Evolutionary conservation across 2,888 invertebrate species (phyloP), one percentile per base, ranked within the genome.

Genomic region (Apotomis betuletana): DNA sequence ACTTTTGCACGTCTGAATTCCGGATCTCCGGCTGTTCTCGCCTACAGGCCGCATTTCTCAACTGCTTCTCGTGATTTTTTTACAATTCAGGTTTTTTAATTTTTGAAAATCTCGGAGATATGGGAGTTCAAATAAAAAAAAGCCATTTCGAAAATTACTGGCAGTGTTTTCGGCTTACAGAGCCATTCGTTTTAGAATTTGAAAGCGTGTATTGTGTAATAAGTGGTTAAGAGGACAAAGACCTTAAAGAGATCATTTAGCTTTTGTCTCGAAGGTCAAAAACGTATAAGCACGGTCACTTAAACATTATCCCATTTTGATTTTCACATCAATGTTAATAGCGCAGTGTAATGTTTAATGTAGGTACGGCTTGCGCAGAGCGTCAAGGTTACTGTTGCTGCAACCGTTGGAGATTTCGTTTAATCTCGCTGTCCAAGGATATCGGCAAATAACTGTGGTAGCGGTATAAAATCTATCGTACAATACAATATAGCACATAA

Each of bases 401-500:
- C 77, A 83, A 78, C 69, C 70, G 72, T 71, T 75, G 77, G 78
- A 81, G 83, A 83, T 82, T 86, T 82, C 81, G 78, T 78, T 78
- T 80, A 84, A 86, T 86, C 87, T 85, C 78, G 70, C 77, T 71
- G 83, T 83, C 83, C 87, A 87, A 87, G 88, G 86, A 78, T 81
- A 83, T 46, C 65, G 65, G 27, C 12, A 27, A 27, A 27, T 27
- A 27, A 27, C 27, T 27, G 27, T 2, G 27, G 27, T 27, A 27
- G 27, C 27, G 27, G 27, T 27, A 27, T 27, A 27, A 27, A 27
- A 27, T 27, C 27, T 27, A 27, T 27, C 27, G 27, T 27, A 27
- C 27, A 27, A 1, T 27, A 27, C 27, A 27, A 27, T 27, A 27
- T 27, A 2, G 27, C 27, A 27, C 2, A 27, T 27, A 1, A 27